Base-by-base conservation (phyloP, 2,113 vertebrate species). In the Plecotus auritus region DNA sequence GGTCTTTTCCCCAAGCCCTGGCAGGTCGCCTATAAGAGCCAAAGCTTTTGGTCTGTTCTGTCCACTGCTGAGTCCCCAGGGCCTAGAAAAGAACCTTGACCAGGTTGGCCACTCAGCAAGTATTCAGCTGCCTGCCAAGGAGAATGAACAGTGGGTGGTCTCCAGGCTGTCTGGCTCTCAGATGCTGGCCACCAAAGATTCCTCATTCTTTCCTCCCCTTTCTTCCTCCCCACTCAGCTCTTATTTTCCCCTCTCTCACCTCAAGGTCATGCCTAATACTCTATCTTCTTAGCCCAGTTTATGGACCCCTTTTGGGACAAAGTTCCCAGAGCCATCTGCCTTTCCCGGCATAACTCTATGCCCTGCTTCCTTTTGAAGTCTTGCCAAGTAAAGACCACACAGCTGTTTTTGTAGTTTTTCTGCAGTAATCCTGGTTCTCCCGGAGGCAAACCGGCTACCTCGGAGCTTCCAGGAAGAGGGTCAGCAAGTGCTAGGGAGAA, bases 1-100 rank as follows among this genome's bases (percentile, higher is more conserved):
- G 0, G 20, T 26, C 72, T 49, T 37, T 37, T 7, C 23, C n/a
- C 9, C 14, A 28, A 26, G 4, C 5, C 32, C 12, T 12, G 9
- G 12, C 13, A 20, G 11, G 11, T 47, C 9, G 74, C 73, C 11
- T 35, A 5, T 8, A 47, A 69, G 6, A 87, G n/a, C 49, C 37
- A 20, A 45, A 20, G 61, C 26, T 81, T 72, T 49, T 70, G 17
- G 12, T 47, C 59, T 59, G 32, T 69, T 74, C 47, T 84, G 23
- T 42, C 67, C 47, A 47, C 78, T 54, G 17, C 30, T 16, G 26
- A 85, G 42, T 76, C 32, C 6, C 66, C 32, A n/a, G 84, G 32
- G 40, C 17, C 64, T 72, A 23, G 66, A 80, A 8, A 26, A 40
- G 18, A 61, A 37, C 72, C 76, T 42, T 47, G 91, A 3, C 40